Evolutionary conservation across 1,140 invertebrate genomes (phyloP).

Genomic region (Pomacea maculata): DNA sequence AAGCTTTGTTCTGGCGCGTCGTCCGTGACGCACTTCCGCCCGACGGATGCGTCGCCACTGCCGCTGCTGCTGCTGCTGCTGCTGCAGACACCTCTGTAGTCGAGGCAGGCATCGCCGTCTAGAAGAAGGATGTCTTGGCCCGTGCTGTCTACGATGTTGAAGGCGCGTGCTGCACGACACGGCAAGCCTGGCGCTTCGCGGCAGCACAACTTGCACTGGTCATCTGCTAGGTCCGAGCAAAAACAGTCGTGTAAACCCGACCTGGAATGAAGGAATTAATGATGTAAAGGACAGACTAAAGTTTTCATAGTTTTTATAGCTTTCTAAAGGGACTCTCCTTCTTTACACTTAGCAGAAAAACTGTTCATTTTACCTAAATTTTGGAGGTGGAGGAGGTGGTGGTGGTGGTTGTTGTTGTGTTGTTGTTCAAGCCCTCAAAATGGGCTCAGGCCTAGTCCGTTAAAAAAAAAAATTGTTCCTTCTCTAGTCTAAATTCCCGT

Average conservation of each 20-base stretch:
- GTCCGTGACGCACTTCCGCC: neutral
- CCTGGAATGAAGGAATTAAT: no score
- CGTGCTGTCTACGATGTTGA: slow-evolving; percentile 6
- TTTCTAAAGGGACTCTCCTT: no score
- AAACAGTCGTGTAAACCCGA: slow-evolving; percentile 12
- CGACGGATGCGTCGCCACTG: neutral
- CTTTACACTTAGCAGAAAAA: no score
- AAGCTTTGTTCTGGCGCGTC: neutral
- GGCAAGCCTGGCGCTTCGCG: neutral
- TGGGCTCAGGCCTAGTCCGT: no score
- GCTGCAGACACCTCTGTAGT: slow-evolving; percentile 17
- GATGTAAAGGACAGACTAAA: no score
- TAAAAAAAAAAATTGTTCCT: no score
- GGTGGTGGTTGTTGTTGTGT: no score
- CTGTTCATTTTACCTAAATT: no score
- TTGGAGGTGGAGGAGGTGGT: no score
- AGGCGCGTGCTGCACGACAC: neutral
- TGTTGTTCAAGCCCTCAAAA: no score
- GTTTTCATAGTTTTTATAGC: no score
- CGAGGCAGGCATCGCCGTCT: slow-evolving; percentile 14
- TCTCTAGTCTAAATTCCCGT: no score
- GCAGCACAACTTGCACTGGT: slow-evolving; percentile 26
- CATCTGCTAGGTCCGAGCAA: neutral
- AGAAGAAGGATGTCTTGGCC: slow-evolving; percentile 1
- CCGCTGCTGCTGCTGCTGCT: neutral